Evolutionary conservation across 2,888 invertebrate genomes (phyloP), one percentile per base, ranked within the genome.

Genomic region (Metallyticus violacea): DNA sequence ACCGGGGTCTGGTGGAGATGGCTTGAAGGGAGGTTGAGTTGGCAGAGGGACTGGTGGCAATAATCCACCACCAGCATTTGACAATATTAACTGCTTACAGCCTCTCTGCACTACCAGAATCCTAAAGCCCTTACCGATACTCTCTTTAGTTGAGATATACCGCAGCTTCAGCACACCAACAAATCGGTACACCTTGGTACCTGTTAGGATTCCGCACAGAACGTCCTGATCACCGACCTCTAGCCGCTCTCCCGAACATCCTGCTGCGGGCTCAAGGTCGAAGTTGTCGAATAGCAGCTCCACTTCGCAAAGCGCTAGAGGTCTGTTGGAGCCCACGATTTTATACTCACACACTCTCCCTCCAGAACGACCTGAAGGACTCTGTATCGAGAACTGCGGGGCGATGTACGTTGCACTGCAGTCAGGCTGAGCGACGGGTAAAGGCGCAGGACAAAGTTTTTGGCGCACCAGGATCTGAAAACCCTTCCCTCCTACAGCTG

Each of bases 201-300:
- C 93, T 86, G 90, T 90, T 40, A 92, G 91, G 81, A 89, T 92
- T 0, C 94, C 94, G 89, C 94, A 94, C 25, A 94, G 90, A 6
- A 92, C 90, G 88, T 93, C 91, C 77, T 90, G 90, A 86, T 92
- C 90, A 0, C 92, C 93, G 80, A 94, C 91, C 88, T 93, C 92
- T 81, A 94, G 89, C 87, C 93, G 92, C 90, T 94, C 94, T 78
- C 92, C 92, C 6, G 89, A 89, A 90, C 94, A 94, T 87, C 92
- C 92, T 6, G 90, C 88, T 5, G 94, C 93, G 0, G 92, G 87
- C 88, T 92, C 92, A 78, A 94, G 88, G 87, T 92, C 90, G 88
- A 94, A 94, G 89, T 94, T 93, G 79, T 94, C 89, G 89, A 94
- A 94, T 89, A 93, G 92, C 40, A 94, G 91, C 87, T 93, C 92